phyloP scores from a whole-genome alignment of 2,113 vertebrate species.

The Eulemur macaco region DNA sequence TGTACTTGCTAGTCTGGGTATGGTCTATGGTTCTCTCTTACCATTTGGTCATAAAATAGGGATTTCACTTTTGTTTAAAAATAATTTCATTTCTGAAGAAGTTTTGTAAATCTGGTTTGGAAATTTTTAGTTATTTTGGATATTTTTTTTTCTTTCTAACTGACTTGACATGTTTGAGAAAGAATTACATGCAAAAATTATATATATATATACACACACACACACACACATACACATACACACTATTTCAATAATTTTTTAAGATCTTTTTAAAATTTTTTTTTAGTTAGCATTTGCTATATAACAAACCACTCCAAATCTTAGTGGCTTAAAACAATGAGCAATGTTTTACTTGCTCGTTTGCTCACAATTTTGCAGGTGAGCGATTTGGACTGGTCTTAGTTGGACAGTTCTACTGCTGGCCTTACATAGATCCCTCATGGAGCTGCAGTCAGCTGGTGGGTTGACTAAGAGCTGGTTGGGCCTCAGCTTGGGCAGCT shows the following conservation, averaged over 20 bases:
- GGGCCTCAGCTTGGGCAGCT: background rate
- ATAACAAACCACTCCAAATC: background rate
- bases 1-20: background rate
- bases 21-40: background rate
- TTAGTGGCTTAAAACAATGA: background rate
- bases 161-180: background rate
- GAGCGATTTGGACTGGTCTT: background rate
- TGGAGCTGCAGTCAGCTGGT: background rate
- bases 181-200: background rate
- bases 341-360: background rate
- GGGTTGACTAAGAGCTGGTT: background rate
- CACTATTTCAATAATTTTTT: background rate
- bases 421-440: background rate
- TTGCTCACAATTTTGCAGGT: background rate
- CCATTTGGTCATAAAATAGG: background rate
- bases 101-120: background rate
- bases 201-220: background rate
- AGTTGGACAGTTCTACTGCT: background rate
- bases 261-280: background rate
- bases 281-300: background rate
- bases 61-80: background rate
- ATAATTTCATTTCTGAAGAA: background rate
- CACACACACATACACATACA: rapidly evolving
- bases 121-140: background rate
- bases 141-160: background rate